Evolutionary conservation across 2,113 vertebrate genomes (phyloP).

Genomic region (Neodontobutis hainanensis): DNA sequence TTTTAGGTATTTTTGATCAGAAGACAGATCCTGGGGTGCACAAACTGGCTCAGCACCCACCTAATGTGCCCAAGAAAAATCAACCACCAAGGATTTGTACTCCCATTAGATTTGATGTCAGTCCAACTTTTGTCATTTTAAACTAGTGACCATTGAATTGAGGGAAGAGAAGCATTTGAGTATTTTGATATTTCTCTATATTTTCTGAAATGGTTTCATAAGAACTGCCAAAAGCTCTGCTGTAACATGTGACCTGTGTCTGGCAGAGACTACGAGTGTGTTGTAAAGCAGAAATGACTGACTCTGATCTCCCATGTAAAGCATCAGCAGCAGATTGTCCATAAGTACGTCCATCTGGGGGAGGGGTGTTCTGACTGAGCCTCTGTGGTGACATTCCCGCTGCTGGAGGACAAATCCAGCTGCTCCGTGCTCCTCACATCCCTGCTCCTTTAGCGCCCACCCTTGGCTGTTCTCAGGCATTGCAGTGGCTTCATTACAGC

Average conservation of each 20-base stretch:
- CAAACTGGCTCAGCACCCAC: no score
- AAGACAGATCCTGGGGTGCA: no score
- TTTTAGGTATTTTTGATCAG: no score
- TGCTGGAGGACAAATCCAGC: conserved; percentile 51
- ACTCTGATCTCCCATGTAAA: neutral
- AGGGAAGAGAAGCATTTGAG: no score
- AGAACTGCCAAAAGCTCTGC: neutral
- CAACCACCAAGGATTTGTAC: no score
- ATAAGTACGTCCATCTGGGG: conserved; percentile 12
- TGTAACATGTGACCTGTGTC: neutral
- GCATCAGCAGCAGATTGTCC: conserved; percentile 3
- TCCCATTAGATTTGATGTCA: no score
- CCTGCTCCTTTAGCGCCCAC: conserved; percentile 29
- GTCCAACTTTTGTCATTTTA: no score
- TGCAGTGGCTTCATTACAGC: conserved; percentile 19
- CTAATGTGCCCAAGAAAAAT: no score
- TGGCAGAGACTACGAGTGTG: neutral
- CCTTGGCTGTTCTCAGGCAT: conserved; percentile 21
- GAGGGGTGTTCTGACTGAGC: conserved; percentile 19
- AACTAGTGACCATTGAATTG: no score
- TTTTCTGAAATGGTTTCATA: no score
- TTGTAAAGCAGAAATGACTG: neutral
- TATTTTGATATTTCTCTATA: no score
- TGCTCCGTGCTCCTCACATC: conserved; percentile 6
- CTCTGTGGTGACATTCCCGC: conserved; percentile 32